Percentiles rank a stretch among this genome's conserved stretches.
These are phyloP conservation scores for Lucinisca nassula DNA, from an alignment of 2,888 invertebrate species.

Conservation along the genomic window DNA sequence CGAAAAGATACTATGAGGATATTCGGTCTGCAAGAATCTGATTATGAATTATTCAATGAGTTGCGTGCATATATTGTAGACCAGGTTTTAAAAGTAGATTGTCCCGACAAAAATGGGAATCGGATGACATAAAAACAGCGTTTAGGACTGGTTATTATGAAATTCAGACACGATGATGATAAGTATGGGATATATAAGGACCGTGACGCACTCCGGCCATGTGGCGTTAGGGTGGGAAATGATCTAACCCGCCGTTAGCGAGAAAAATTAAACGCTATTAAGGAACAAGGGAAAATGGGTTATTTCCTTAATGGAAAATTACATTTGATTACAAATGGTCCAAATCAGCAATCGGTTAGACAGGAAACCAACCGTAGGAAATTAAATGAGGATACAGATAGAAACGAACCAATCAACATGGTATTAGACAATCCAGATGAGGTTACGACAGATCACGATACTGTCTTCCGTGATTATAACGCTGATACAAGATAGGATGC, in stretches of 20 bases:
- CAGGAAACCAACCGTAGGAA: neutral
- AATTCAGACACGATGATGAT: conserved; percentile 13
- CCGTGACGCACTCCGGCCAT: neutral
- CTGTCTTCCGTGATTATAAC: too few relatives aligned
- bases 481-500: neutral
- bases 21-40: too few relatives aligned
- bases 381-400: neutral
- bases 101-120: too few relatives aligned
- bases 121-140: neutral
- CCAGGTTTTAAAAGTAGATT: too few relatives aligned
- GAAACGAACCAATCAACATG: neutral
- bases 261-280: neutral
- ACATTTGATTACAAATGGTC: neutral
- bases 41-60: too few relatives aligned
- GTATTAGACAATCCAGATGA: neutral
- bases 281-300: neutral
- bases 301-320: neutral
- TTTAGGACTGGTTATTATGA: neutral
- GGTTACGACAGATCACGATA: neutral
- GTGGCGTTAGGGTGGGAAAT: neutral
- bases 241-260: neutral
- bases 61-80: too few relatives aligned
- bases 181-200: neutral
- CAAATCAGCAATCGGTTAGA: neutral
- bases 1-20: too few relatives aligned